These are phyloP conservation scores for Leuciscus idus DNA, from an alignment of 2,113 vertebrate genomes.

Conservation along the genomic window DNA sequence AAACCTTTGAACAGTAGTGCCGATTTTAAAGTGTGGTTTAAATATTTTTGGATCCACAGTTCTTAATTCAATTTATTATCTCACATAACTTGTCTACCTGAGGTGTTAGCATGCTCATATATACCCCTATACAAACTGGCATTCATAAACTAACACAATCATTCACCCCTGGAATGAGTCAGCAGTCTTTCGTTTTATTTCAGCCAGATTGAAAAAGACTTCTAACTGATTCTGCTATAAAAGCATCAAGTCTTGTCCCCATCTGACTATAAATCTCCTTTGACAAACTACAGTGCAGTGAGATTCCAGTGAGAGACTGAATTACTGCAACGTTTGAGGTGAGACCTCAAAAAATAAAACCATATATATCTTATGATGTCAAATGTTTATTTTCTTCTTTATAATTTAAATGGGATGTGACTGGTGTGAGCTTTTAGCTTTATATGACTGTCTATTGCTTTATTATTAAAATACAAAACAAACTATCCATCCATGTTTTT, in stretches of 20 bases:
- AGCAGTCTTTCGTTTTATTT: constrained; percentile 20
- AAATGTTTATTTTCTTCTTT: neutral
- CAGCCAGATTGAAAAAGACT: neutral
- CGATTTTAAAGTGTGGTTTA: neutral
- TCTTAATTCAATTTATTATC: neutral
- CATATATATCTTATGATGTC: neutral
- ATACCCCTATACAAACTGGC: neutral
- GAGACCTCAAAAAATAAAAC: neutral
- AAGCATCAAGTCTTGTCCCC: neutral
- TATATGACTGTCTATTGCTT: neutral
- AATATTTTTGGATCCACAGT: neutral
- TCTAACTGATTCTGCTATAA: constrained; percentile 12
- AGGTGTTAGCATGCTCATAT: neutral
- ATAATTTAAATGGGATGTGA: neutral
- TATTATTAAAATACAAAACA: neutral
- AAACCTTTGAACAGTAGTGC: neutral
- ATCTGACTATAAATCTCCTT: constrained; percentile 23
- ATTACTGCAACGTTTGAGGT: neutral
- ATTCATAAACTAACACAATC: neutral
- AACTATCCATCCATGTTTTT: neutral
- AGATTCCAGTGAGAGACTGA: neutral
- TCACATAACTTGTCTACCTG: neutral
- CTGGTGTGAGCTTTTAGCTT: neutral
- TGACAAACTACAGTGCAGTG: neutral
- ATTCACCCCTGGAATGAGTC: neutral